Evolutionary conservation across 2,888 invertebrate genomes (phyloP).

Genomic region (Willowsia nigromaculata): DNA sequence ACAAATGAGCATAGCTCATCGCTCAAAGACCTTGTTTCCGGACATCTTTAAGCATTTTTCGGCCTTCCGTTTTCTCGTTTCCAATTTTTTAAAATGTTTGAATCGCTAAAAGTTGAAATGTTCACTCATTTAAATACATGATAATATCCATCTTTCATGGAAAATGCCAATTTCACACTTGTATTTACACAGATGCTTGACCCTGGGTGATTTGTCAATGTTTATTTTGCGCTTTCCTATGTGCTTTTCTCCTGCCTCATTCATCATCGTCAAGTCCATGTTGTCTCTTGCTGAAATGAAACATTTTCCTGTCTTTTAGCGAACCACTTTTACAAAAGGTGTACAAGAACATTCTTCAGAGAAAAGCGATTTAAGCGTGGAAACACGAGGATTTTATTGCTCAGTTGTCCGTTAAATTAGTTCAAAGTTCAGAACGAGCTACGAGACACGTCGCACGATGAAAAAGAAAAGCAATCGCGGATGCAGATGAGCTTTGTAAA

Average conservation of each 20-base stretch:
- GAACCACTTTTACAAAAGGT: neutral
- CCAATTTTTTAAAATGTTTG: too few species aligned
- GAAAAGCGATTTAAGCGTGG: neutral
- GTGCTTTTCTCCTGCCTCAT: neutral
- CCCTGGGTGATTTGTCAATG: neutral
- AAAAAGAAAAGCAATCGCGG: neutral
- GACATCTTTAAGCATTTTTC: too few species aligned
- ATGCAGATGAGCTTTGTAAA: neutral
- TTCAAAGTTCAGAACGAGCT: neutral
- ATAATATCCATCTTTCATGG: neutral
- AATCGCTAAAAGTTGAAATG: neutral
- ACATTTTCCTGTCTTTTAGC: neutral
- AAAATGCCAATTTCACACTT: neutral
- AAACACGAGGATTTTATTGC: neutral
- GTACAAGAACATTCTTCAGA: neutral
- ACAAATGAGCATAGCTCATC: too few species aligned
- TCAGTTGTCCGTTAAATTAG: neutral
- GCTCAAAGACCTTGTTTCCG: too few species aligned
- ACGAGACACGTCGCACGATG: neutral
- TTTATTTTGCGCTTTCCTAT: neutral
- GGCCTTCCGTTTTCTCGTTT: too few species aligned
- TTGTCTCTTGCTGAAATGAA: neutral
- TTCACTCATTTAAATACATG: neutral
- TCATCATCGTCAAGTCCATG: neutral
- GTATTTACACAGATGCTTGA: constrained; percentile 31